Percentiles rank a stretch among this genome's conserved stretches.
Evolutionary conservation across 2,797 vertebrate genomes (phyloP).

Genomic region (Falco novaeseelandiae): DNA sequence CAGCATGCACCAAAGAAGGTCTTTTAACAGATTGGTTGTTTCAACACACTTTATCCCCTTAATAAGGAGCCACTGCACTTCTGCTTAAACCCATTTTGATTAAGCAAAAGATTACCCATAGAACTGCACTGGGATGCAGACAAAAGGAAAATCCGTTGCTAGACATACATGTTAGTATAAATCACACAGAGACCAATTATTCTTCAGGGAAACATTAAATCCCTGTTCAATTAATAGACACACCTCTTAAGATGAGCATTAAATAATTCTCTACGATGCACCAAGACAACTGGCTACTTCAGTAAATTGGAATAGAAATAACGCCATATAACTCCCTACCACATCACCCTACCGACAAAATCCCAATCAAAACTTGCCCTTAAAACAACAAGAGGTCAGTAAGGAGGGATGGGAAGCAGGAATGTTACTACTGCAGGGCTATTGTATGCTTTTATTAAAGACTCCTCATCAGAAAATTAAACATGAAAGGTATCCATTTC

Average conservation of each 20-base stretch:
- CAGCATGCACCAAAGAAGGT: not conserved
- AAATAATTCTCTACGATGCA: constrained; percentile 12
- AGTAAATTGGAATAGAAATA: not conserved
- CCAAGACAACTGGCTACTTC: constrained; percentile 6
- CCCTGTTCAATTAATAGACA: constrained; percentile 30
- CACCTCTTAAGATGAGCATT: constrained; percentile 40
- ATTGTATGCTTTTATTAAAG: not conserved
- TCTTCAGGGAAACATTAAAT: constrained; percentile 56
- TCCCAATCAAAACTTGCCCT: not conserved
- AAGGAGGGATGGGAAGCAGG: not conserved
- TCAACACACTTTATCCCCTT: not conserved
- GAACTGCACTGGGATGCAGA: not conserved
- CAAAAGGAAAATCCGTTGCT: not conserved
- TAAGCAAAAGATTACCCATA: not conserved
- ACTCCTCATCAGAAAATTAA: constrained; percentile 46
- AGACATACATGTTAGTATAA: not conserved
- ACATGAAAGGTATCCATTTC: no score
- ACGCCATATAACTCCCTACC: not conserved
- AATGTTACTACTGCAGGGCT: not conserved
- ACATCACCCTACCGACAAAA: not conserved
- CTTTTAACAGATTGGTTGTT: not conserved
- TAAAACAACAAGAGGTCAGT: not conserved
- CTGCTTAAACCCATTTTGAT: not conserved
- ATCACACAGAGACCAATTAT: not conserved
- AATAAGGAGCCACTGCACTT: not conserved